Evolutionary conservation across 2,797 vertebrate species (phyloP).

Genomic region (Hirundo rustica): DNA sequence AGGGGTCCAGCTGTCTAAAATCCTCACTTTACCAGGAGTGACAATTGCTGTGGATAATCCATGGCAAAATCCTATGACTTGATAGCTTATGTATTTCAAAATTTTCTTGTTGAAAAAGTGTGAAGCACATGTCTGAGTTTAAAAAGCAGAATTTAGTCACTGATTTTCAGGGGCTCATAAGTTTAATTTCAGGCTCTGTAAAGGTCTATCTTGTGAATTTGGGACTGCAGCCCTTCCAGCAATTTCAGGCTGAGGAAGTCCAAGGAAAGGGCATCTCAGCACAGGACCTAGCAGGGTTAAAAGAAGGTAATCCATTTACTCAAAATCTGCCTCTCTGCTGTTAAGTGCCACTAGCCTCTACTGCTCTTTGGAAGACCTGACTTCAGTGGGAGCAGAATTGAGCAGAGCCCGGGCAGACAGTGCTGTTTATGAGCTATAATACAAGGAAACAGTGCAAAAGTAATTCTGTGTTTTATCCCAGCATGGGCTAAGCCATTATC

Average conservation of each 20-base stretch:
- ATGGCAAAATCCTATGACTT: background rate
- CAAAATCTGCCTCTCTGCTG: background rate
- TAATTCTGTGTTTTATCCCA: slow-evolving; percentile 64
- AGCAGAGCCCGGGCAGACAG: slow-evolving; percentile 19
- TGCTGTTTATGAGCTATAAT: slow-evolving; percentile 42
- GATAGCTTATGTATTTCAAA: background rate
- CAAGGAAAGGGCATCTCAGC: background rate
- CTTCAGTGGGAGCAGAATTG: background rate
- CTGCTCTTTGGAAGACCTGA: background rate
- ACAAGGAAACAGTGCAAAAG: slow-evolving; percentile 59
- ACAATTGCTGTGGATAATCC: background rate
- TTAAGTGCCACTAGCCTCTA: background rate
- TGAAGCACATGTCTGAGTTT: background rate
- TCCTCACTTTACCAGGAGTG: background rate
- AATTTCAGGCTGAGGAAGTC: rapidly evolving
- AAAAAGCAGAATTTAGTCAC: background rate
- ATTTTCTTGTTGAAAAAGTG: background rate
- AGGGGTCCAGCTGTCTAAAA: background rate
- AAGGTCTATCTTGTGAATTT: background rate
- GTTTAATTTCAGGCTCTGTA: background rate
- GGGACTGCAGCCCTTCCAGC: background rate
- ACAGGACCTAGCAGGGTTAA: background rate
- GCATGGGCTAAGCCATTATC: slow-evolving; percentile 69
- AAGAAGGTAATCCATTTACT: background rate
- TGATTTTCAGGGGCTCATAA: background rate